phyloP scores from a whole-genome alignment of 35 echinoderm and acorn worm species.

The Apostichopus californicus region DNA sequence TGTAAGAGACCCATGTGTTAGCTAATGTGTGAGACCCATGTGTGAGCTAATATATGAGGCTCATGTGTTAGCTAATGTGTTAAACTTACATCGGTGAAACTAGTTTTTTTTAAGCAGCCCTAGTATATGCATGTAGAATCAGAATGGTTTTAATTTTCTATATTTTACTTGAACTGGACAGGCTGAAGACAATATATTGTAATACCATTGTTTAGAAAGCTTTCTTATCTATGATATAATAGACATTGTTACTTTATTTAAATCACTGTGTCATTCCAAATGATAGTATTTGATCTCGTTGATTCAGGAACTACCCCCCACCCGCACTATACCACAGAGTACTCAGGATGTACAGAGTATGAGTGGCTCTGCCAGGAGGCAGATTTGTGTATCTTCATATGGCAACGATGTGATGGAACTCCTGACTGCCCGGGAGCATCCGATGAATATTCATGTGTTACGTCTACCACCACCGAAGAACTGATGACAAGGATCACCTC shows the following conservation, averaged over 20 bases:
- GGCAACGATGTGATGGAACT: constrained; percentile 30
- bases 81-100: too few relatives aligned
- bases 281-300: neutral
- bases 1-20: too few relatives aligned
- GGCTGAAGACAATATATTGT: too few relatives aligned
- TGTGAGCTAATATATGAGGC: too few relatives aligned
- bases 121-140: too few relatives aligned
- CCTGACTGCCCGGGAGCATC: constrained; percentile 13
- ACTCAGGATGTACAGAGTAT: constrained; percentile 52
- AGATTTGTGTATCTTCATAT: constrained; percentile 9
- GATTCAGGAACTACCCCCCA: constrained; percentile 78
- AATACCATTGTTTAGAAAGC: too few relatives aligned
- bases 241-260: neutral
- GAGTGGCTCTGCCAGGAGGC: constrained; percentile 65
- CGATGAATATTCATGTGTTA: constrained; percentile 49
- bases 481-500: neutral
- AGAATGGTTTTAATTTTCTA: too few relatives aligned
- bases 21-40: too few relatives aligned
- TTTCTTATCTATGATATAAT: too few relatives aligned
- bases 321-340: constrained; percentile 65
- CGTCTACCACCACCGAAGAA: constrained; percentile 11
- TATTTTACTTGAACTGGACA: too few relatives aligned
- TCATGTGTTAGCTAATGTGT: too few relatives aligned
- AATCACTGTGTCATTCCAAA: neutral
- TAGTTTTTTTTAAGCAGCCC: too few relatives aligned